Evolutionary conservation across 2,113 vertebrate genomes (phyloP), one percentile per base, ranked within the genome.

Genomic region (Rhinogobius similis): DNA sequence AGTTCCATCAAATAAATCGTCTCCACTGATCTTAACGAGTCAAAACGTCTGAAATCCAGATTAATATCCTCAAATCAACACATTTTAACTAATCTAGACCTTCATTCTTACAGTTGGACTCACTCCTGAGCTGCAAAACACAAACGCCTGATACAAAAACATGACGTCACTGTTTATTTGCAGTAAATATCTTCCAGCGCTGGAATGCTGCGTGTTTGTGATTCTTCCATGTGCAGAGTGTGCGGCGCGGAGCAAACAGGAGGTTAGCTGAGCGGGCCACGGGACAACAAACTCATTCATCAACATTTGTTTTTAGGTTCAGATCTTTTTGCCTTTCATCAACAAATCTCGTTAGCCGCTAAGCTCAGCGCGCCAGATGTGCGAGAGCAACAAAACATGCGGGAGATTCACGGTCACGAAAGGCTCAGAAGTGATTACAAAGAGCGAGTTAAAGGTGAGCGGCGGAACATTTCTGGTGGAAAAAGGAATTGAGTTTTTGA

Each of bases 141-240:
- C 1, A 46, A 46, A 46, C 43, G 44, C 20, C 0, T n/a, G n/a
- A 50, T 50, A 9, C 20, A n/a, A 50, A 50, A 50, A 9, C 1
- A 20, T 50, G 46, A 50, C 2, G 46, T 50, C 9, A 21, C 6
- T 46, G 43, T 50, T 50, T 50, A 21, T n/a, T 20, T 21, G 20
- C 20, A 50, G 46, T 50, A 10, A n/a, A 21, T n/a, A 10, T 50
- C 1, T n/a, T n/a, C 20, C 46, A n/a, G 46, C 26, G 13, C 55
- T 29, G 26, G 24, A 18, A 29, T 56, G 52, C 78, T 75, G 70
- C 77, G 75, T 79, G 80, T 79, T 88, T 86, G 80, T 44, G 73
- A 82, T 77, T 75, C 67, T 70, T 72, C 27, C 58, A 67, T 84
- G 10, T 13, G 68, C 62, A 72, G 73, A 73, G 64, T 56, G 21